Evolutionary conservation across 2,888 invertebrate species (phyloP).

Genomic region (Malacosoma neustria): DNA sequence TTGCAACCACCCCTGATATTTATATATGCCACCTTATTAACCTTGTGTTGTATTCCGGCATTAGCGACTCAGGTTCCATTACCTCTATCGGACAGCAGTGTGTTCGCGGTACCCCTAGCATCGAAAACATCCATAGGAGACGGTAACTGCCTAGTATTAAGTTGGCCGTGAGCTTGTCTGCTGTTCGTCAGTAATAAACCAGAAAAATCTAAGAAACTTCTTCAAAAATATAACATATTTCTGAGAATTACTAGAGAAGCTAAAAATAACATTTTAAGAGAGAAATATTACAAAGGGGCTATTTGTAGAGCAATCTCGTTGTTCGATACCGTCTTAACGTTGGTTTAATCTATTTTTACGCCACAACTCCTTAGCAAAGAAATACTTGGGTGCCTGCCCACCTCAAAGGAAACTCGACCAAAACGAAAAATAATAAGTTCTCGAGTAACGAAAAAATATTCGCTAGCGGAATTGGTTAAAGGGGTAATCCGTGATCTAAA

Average conservation of each 20-base stretch:
- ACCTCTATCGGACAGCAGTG: too few relatives aligned
- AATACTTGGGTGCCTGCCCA: conserved; percentile 21
- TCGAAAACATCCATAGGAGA: too few relatives aligned
- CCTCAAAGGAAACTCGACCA: conserved; percentile 29
- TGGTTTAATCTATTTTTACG: conserved; percentile 36
- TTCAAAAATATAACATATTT: too few relatives aligned
- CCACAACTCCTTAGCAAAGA: conserved; percentile 29
- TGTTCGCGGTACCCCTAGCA: too few relatives aligned
- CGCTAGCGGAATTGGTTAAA: conserved; percentile 13
- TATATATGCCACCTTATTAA: too few relatives aligned
- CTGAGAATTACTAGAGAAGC: background rate
- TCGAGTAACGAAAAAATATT: conserved; percentile 16
- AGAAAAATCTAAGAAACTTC: too few relatives aligned
- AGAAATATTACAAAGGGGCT: conserved; percentile 18
- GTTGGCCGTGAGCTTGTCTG: too few relatives aligned
- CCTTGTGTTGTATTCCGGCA: too few relatives aligned
- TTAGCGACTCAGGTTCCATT: too few relatives aligned
- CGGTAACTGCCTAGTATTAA: too few relatives aligned
- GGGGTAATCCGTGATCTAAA: background rate
- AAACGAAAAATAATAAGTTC: conserved; percentile 28
- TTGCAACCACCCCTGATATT: too few relatives aligned
- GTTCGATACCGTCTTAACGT: conserved; percentile 19
- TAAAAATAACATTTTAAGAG: background rate
- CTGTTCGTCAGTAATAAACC: too few relatives aligned
- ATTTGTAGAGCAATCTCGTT: conserved; percentile 25